Percentiles rank a stretch among this genome's conserved stretches.
Evolutionary conservation across 2,888 invertebrate species (phyloP).

Genomic region (Taphrorychus bicolor): DNA sequence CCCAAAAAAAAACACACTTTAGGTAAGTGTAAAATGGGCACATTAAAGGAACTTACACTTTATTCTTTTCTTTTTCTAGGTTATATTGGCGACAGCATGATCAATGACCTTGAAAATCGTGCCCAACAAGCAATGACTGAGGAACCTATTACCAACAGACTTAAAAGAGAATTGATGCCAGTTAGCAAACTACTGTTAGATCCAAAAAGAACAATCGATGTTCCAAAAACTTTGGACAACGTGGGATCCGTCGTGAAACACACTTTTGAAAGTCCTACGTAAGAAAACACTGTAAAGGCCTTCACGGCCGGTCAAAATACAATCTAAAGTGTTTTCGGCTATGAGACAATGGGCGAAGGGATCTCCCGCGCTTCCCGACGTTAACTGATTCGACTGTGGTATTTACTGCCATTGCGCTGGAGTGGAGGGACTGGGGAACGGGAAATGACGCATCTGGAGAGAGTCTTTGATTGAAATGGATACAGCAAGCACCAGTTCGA

Average conservation of each 20-base stretch:
- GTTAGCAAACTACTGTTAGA: slow-evolving; percentile 48
- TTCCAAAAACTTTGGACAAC: slow-evolving; percentile 57
- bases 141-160: background rate
- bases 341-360: too few relatives aligned
- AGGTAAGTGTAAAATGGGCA: slow-evolving; percentile 19
- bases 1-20: background rate
- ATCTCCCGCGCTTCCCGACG: too few relatives aligned
- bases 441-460: too few relatives aligned
- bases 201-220: slow-evolving; percentile 53
- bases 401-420: too few relatives aligned
- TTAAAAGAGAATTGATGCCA: background rate
- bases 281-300: too few relatives aligned
- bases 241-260: slow-evolving; percentile 53
- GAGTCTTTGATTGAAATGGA: too few relatives aligned
- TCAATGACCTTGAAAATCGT: slow-evolving; percentile 41
- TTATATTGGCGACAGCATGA: slow-evolving; percentile 42
- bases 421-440: too few relatives aligned
- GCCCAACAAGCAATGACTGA: slow-evolving; percentile 16
- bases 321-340: too few relatives aligned
- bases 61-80: slow-evolving; percentile 30
- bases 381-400: too few relatives aligned
- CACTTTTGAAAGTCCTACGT: slow-evolving; percentile 54
- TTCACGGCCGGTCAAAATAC: too few relatives aligned
- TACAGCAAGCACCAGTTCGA: too few relatives aligned
- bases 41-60: slow-evolving; percentile 5